These are phyloP conservation scores for Zaprionus gabonicus DNA, from an alignment of 1,140 invertebrate genomes.

Conservation along the genomic window DNA sequence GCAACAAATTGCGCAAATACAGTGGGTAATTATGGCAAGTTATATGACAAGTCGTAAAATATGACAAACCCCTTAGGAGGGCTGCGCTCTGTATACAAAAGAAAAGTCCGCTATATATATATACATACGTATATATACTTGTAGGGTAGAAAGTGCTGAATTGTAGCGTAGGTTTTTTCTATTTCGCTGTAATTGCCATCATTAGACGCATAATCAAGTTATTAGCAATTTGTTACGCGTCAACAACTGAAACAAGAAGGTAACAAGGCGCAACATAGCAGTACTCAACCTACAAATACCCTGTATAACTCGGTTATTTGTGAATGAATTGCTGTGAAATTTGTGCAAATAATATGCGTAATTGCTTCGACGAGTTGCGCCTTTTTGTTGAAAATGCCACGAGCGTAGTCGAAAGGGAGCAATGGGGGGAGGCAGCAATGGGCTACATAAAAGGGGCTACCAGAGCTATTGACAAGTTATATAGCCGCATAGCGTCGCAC, in stretches of 20 bases:
- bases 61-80: constrained; percentile 45
- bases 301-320: not conserved
- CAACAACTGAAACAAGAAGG: constrained; percentile 48
- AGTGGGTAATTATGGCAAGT: constrained; percentile 71
- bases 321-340: not conserved
- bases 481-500: constrained; percentile 40
- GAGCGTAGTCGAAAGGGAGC: not conserved
- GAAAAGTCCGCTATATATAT: constrained; percentile 8
- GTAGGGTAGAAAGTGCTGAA: constrained; percentile 19
- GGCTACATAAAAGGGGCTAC: not conserved
- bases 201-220: constrained; percentile 81
- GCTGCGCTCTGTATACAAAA: constrained; percentile 30
- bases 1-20: constrained; percentile 60
- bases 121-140: constrained; percentile 36
- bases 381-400: constrained; percentile 5
- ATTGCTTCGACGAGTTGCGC: constrained; percentile 51
- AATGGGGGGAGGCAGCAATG: not conserved
- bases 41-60: constrained; percentile 74
- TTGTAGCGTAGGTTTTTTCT: not conserved
- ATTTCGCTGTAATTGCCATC: constrained; percentile 54
- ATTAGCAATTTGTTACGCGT: constrained; percentile 74
- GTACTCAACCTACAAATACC: not conserved
- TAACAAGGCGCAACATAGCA: not conserved
- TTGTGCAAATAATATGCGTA: constrained; percentile 82
- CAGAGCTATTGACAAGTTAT: constrained; percentile 20